A percentile compares a stretch with the other conserved stretches of the same genome.
These are phyloP conservation scores for Bombylius discolor DNA, from an alignment of 2,888 invertebrate genomes.

Conservation along the genomic window DNA sequence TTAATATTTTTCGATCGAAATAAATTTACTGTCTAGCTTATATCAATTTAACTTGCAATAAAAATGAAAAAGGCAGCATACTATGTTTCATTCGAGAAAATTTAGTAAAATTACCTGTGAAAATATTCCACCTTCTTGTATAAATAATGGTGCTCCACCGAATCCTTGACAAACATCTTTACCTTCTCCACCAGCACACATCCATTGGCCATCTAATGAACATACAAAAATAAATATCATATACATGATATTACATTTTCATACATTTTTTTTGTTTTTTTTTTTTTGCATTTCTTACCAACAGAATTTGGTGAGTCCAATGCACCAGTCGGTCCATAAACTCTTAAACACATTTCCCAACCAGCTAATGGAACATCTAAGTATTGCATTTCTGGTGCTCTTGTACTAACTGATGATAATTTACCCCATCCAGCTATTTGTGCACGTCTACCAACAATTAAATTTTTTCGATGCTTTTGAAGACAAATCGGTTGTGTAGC, in stretches of 20 bases:
- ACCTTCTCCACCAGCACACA: constrained; percentile 65
- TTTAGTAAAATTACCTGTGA: constrained; percentile 49
- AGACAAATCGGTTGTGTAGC: constrained; percentile 66
- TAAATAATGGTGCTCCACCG: constrained; percentile 60
- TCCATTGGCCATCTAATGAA: constrained; percentile 42
- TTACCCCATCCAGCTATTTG: constrained; percentile 46
- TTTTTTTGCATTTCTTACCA: constrained; percentile 12
- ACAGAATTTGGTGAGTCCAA: constrained; percentile 36
- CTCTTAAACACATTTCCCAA: constrained; percentile 50
- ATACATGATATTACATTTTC: background rate
- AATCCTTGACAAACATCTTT: constrained; percentile 69
- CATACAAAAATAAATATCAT: background rate
- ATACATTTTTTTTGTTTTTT: background rate
- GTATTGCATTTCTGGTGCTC: constrained; percentile 50
- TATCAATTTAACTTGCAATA: background rate
- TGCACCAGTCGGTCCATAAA: constrained; percentile 56
- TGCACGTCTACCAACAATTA: constrained; percentile 35
- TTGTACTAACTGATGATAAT: constrained; percentile 40
- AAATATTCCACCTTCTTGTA: constrained; percentile 47
- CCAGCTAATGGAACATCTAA: constrained; percentile 54
- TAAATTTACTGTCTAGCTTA: too few relatives aligned
- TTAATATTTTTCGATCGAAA: too few relatives aligned
- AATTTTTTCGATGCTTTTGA: constrained; percentile 33
- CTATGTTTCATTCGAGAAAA: background rate
- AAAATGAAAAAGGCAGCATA: too few relatives aligned